Evolutionary conservation across 1,140 invertebrate genomes (phyloP).

Genomic region (Hyposmocoma kahamanoa): DNA sequence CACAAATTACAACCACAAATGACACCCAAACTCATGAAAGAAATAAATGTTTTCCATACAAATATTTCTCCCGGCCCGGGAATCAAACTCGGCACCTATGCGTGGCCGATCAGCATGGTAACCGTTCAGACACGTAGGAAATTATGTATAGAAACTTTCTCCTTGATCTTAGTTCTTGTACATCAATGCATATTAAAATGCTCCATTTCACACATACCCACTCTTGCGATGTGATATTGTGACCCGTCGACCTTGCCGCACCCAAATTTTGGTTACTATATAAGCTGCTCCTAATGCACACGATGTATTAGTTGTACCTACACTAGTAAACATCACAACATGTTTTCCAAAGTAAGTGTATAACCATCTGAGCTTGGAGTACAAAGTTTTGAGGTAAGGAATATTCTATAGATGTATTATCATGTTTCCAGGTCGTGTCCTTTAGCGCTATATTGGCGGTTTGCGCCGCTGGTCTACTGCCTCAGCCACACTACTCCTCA

Average conservation of each 20-base stretch:
- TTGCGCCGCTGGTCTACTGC: conserved; percentile 23
- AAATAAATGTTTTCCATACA: too few relatives aligned
- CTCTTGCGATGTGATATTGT: neutral
- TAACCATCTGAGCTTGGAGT: neutral
- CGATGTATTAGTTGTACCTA: conserved; percentile 27
- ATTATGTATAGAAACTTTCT: too few relatives aligned
- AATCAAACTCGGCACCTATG: too few relatives aligned
- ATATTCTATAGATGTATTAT: neutral
- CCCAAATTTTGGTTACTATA: conserved; percentile 20
- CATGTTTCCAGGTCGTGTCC: conserved; percentile 18
- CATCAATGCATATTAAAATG: too few relatives aligned
- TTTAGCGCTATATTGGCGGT: conserved; percentile 23
- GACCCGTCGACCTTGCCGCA: conserved; percentile 24
- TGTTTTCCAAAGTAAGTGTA: conserved; percentile 27
- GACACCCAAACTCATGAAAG: too few relatives aligned
- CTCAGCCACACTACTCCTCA: conserved; percentile 24
- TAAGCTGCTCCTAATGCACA: conserved; percentile 14
- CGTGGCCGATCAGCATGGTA: too few relatives aligned
- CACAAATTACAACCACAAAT: too few relatives aligned
- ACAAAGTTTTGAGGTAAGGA: neutral
- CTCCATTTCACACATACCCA: too few relatives aligned
- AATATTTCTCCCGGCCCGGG: too few relatives aligned
- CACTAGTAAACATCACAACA: conserved; percentile 10
- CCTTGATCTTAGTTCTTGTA: too few relatives aligned
- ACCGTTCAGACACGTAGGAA: too few relatives aligned